phyloP scores from a whole-genome alignment of 2,797 vertebrate species.

The Siniperca obscura region DNA sequence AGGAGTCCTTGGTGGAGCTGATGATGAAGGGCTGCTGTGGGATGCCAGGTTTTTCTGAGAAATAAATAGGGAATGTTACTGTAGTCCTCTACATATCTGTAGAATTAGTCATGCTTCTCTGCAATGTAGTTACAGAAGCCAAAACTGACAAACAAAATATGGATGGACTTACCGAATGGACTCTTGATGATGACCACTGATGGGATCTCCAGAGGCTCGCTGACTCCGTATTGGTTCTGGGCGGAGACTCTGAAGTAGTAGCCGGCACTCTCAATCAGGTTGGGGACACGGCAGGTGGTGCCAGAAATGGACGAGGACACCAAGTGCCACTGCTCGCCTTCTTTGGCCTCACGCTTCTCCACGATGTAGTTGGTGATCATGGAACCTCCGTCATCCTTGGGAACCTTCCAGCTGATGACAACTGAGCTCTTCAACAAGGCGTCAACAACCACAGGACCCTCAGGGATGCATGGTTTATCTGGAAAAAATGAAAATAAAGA shows the following conservation, averaged over 20 bases:
- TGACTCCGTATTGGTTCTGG: conserved; percentile 97
- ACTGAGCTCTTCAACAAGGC: conserved; percentile 94
- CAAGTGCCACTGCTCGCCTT: conserved; percentile 95
- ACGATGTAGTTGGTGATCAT: conserved; percentile 97
- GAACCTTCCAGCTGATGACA: conserved; percentile 96
- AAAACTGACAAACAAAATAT: not conserved
- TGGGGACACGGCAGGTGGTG: conserved; percentile 93
- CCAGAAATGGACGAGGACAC: conserved; percentile 95
- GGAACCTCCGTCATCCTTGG: conserved; percentile 96
- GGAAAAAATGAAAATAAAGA: conserved; percentile 30
- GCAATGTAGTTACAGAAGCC: not conserved
- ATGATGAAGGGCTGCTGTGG: conserved; percentile 91
- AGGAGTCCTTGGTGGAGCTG: conserved; percentile 93
- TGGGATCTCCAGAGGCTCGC: conserved; percentile 93
- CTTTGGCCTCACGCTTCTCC: conserved; percentile 97
- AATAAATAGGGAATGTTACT: conserved; percentile 39
- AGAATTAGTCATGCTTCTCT: not conserved
- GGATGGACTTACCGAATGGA: conserved; percentile 90
- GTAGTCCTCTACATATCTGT: not conserved
- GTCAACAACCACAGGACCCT: conserved; percentile 94
- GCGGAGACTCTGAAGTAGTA: conserved; percentile 99
- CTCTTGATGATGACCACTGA: conserved; percentile 94
- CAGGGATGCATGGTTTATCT: conserved; percentile 97
- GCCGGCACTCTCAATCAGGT: conserved; percentile 93
- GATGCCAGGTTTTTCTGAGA: conserved; percentile 93